These are phyloP conservation scores for Cerceris rybyensis DNA, from an alignment of 2,888 invertebrate species.

Conservation along the genomic window DNA sequence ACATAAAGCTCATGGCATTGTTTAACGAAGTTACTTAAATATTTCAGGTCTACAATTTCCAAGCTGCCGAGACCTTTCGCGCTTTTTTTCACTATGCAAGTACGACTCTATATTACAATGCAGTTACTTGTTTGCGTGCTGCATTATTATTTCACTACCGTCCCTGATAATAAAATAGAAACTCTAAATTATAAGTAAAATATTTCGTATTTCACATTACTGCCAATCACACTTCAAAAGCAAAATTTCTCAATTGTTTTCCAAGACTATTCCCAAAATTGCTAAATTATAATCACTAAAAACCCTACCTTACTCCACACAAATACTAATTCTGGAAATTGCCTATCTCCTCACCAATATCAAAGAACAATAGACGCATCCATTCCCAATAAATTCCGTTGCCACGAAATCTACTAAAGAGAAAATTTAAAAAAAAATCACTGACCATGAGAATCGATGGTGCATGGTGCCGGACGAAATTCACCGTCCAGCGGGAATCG, in stretches of 20 bases:
- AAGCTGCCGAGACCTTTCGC: no score
- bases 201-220: not conserved
- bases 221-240: not conserved
- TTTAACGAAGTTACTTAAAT: no score
- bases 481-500: conserved; percentile 57
- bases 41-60: no score
- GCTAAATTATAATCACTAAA: no score
- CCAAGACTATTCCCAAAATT: not conserved
- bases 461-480: conserved; percentile 64
- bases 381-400: not conserved
- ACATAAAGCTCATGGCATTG: no score
- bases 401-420: not conserved
- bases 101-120: no score
- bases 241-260: not conserved
- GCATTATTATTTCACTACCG: no score
- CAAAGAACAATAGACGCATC: not conserved
- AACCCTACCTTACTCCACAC: no score
- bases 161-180: not conserved
- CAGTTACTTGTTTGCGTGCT: no score
- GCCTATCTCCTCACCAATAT: no score
- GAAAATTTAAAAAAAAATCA: conserved; percentile 9
- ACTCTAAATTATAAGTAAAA: not conserved
- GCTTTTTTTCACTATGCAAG: no score
- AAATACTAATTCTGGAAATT: no score
- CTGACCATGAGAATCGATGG: conserved; percentile 70